A percentile compares a stretch with the other conserved stretches of the same genome.
phyloP scores from a whole-genome alignment of 1,140 invertebrate genomes.

The Nylanderia fulva region DNA sequence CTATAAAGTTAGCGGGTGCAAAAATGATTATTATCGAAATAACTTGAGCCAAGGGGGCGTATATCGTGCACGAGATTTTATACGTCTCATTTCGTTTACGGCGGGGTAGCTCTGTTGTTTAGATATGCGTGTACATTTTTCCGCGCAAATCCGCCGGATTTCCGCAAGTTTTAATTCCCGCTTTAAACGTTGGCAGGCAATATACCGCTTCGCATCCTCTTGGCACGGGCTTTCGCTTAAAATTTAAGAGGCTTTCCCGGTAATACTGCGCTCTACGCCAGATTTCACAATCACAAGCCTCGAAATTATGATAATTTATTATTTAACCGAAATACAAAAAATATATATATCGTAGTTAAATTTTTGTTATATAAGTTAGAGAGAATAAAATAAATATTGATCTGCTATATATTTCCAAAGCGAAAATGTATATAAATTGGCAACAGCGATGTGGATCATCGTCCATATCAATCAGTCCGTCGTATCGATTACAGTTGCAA shows the following conservation, averaged over 20 bases:
- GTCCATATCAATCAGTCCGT: conserved; percentile 44
- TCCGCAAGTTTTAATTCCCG: conserved; percentile 64
- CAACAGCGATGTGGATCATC: conserved; percentile 31
- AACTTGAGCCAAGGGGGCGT: conserved; percentile 31
- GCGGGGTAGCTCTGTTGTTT: not conserved
- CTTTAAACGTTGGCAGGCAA: conserved; percentile 63
- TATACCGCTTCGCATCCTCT: conserved; percentile 2
- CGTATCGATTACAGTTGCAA: conserved; percentile 43
- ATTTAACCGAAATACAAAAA: not conserved
- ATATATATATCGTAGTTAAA: no score
- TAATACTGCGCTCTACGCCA: conserved; percentile 43
- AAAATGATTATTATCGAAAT: conserved; percentile 21
- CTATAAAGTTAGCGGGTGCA: conserved; percentile 23
- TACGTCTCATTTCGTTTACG: conserved; percentile 58
- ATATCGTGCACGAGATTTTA: conserved; percentile 49
- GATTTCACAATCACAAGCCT: conserved; percentile 47
- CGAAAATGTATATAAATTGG: conserved; percentile 31
- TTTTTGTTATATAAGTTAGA: not conserved
- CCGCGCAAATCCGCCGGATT: not conserved
- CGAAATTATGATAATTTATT: conserved; percentile 43
- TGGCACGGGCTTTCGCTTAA: conserved; percentile 42
- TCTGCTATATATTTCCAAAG: not conserved
- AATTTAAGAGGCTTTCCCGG: conserved; percentile 49
- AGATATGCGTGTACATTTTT: conserved; percentile 16
- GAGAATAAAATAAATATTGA: not conserved